Percentiles rank a stretch among this genome's conserved stretches.
Conservation (phyloP, 1,140 invertebrate genomes). For the Drosophila pseudoobscura region DNA sequence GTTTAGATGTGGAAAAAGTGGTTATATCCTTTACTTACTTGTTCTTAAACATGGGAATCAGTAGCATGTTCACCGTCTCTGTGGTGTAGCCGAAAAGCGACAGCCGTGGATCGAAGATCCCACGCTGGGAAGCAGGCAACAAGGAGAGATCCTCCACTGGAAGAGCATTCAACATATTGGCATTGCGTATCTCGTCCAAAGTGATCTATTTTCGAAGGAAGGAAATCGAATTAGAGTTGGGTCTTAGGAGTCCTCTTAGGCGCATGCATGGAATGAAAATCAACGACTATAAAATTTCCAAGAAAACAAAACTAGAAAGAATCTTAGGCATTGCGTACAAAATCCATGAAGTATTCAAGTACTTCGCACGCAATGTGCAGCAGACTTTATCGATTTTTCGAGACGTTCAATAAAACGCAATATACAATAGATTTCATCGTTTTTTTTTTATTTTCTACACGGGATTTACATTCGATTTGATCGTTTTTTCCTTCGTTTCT, state of each 20-base stretch:
- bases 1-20: background rate
- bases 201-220: slow-evolving; percentile 83
- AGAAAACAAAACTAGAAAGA: too few species aligned
- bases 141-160: slow-evolving; percentile 81
- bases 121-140: slow-evolving; percentile 82
- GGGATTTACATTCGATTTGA: too few species aligned
- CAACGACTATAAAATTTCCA: too few species aligned
- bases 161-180: slow-evolving; percentile 80
- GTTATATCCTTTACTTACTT: slow-evolving; percentile 84
- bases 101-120: slow-evolving; percentile 92
- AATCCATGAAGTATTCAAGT: too few species aligned
- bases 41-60: slow-evolving; percentile 98
- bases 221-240: background rate
- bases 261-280: slow-evolving; percentile 31
- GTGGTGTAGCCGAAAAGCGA: slow-evolving; percentile 97
- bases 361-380: too few species aligned
- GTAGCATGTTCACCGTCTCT: slow-evolving; percentile 96
- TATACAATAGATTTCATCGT: too few species aligned
- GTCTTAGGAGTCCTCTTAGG: too few species aligned
- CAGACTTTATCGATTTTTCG: too few species aligned
- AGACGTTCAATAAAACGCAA: too few species aligned
- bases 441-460: too few species aligned
- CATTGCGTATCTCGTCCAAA: slow-evolving; percentile 85
- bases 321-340: too few species aligned
- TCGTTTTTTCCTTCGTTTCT: too few species aligned